Evolutionary conservation across 2,113 vertebrate species (phyloP).

Genomic region (Clarias magur): DNA sequence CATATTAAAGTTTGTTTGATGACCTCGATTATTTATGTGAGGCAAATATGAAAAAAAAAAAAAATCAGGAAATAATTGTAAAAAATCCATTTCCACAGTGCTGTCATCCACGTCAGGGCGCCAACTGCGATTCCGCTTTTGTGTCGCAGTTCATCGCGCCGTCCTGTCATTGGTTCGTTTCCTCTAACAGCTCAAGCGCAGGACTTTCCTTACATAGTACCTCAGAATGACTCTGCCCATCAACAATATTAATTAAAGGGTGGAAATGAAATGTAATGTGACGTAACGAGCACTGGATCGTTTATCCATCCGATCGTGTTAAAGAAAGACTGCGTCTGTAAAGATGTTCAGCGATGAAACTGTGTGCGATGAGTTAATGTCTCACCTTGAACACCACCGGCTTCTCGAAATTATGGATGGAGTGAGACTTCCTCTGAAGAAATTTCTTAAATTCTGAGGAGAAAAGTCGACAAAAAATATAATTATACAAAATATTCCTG

Average conservation of each 20-base stretch:
- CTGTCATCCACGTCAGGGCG: neutral
- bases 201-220: neutral
- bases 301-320: neutral
- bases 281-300: neutral
- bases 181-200: neutral
- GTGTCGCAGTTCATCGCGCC: neutral
- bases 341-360: neutral
- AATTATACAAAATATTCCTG: neutral
- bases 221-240: neutral
- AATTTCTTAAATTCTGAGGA: constrained; percentile 95
- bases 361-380: neutral
- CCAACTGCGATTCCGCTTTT: neutral
- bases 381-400: constrained; percentile 94
- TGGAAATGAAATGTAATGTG: neutral
- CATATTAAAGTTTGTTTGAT: too few species aligned
- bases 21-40: too few species aligned
- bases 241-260: neutral
- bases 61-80: too few species aligned
- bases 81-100: too few species aligned
- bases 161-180: neutral
- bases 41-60: too few species aligned
- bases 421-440: constrained; percentile 88
- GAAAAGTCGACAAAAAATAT: neutral
- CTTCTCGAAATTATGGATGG: constrained; percentile 91
- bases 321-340: neutral